Conservation (phyloP, 2,888 invertebrate genomes). For the Agrochola circellaris region DNA sequence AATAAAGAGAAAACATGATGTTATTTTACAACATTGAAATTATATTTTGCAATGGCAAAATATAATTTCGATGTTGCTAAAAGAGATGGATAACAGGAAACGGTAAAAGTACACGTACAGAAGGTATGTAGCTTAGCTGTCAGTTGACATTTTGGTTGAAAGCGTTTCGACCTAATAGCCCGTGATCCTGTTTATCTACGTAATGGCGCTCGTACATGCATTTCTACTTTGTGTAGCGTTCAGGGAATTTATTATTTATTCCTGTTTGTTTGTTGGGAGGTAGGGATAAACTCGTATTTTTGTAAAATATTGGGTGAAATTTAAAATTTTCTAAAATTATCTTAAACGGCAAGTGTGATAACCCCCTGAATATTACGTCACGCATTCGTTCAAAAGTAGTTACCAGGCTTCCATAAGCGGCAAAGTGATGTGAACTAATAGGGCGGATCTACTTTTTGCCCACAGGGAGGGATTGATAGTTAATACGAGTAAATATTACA, state of each 20-base stretch:
- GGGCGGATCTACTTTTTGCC: conserved; percentile 67
- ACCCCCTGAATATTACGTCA: conserved; percentile 71
- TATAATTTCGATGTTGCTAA: background rate
- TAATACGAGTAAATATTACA: conserved; percentile 27
- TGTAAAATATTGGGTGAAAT: background rate
- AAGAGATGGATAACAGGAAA: conserved; percentile 2
- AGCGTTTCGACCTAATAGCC: conserved; percentile 61
- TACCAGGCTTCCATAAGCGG: conserved; percentile 76
- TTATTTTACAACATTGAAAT: background rate
- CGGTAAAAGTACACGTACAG: conserved; percentile 5
- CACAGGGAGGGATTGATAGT: conserved; percentile 8
- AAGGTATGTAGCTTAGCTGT: conserved; percentile 37
- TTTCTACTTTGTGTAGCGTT: conserved; percentile 64
- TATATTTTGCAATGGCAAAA: conserved; percentile 1
- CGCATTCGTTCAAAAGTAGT: conserved; percentile 67
- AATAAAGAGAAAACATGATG: conserved; percentile 1
- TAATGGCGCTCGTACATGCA: conserved; percentile 67
- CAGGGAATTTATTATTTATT: conserved; percentile 59
- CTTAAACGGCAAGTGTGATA: background rate
- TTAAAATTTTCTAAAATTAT: background rate
- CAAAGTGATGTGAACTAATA: conserved; percentile 63
- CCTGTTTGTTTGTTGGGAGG: conserved; percentile 24
- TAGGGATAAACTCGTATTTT: background rate
- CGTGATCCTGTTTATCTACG: conserved; percentile 65
- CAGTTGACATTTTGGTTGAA: conserved; percentile 58